Conservation (phyloP, 2,888 invertebrate genomes). For the Neocrepidodera transversa region DNA sequence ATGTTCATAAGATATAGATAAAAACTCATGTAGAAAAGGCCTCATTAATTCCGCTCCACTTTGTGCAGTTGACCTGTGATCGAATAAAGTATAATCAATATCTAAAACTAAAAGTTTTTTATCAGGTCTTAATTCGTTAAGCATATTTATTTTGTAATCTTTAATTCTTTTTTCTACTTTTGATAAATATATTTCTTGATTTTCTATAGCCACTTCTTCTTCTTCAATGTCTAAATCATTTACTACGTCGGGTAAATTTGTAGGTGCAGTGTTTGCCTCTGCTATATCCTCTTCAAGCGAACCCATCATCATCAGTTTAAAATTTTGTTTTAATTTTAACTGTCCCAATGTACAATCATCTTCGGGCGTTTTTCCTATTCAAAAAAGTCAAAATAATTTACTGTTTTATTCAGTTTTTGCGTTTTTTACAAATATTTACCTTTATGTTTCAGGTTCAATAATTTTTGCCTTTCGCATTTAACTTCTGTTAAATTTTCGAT, state of each 20-base stretch:
- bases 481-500: constrained; percentile 91
- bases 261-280: constrained; percentile 80
- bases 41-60: constrained; percentile 88
- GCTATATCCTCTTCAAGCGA: constrained; percentile 91
- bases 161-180: constrained; percentile 85
- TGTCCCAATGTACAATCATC: constrained; percentile 79
- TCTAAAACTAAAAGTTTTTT: constrained; percentile 93
- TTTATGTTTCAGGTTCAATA: constrained; percentile 91
- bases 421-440: constrained; percentile 66
- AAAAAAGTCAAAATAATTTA: constrained; percentile 4
- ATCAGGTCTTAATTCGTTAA: constrained; percentile 82
- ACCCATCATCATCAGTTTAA: constrained; percentile 97
- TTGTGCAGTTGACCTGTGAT: constrained; percentile 93
- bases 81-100: constrained; percentile 96
- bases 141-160: constrained; percentile 81
- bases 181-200: constrained; percentile 73
- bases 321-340: constrained; percentile 82
- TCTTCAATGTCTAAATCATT: constrained; percentile 93
- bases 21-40: constrained; percentile 93
- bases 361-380: constrained; percentile 80
- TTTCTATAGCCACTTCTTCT: constrained; percentile 77
- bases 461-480: constrained; percentile 89
- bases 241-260: constrained; percentile 83
- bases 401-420: neutral
- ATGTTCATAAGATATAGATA: constrained; percentile 83